Evolutionary conservation across 2,113 vertebrate genomes (phyloP).

Genomic region (Poeciliopsis retropinna): DNA sequence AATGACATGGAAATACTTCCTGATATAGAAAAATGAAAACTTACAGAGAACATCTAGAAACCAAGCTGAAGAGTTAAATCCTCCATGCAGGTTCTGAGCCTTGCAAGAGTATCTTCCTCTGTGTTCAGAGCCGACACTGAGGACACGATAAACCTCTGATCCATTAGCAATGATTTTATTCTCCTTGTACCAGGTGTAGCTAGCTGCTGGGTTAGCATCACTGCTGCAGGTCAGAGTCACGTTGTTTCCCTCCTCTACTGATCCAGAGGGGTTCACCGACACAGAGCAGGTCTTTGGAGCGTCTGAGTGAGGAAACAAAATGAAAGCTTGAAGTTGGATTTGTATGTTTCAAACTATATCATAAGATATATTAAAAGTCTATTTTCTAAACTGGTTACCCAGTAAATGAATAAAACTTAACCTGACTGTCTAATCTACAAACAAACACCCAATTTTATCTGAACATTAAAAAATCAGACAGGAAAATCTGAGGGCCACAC

Average conservation of each 20-base stretch:
- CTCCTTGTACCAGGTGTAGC: conserved; percentile 30
- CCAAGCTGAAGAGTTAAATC: not conserved
- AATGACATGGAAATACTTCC: not conserved
- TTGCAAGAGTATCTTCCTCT: not conserved
- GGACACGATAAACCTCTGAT: not conserved
- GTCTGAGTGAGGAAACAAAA: not conserved
- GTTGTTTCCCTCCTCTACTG: conserved; percentile 7
- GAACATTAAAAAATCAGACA: no score
- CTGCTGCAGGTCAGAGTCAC: conserved; percentile 1
- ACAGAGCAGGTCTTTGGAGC: not conserved
- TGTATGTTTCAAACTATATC: not conserved
- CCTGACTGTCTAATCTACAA: not conserved
- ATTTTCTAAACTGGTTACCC: not conserved
- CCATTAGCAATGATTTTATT: not conserved
- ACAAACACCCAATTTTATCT: not conserved
- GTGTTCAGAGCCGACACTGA: not conserved
- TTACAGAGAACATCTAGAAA: conserved; percentile 7
- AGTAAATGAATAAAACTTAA: not conserved
- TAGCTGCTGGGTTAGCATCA: conserved; percentile 31
- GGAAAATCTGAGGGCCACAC: not conserved
- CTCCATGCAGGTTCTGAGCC: conserved; percentile 6
- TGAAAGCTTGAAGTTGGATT: not conserved
- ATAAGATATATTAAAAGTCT: not conserved
- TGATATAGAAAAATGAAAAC: not conserved
- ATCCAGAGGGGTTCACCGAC: conserved; percentile 1